phyloP scores from a whole-genome alignment of 2,113 vertebrate species.

The Alaudala cheleensis region DNA sequence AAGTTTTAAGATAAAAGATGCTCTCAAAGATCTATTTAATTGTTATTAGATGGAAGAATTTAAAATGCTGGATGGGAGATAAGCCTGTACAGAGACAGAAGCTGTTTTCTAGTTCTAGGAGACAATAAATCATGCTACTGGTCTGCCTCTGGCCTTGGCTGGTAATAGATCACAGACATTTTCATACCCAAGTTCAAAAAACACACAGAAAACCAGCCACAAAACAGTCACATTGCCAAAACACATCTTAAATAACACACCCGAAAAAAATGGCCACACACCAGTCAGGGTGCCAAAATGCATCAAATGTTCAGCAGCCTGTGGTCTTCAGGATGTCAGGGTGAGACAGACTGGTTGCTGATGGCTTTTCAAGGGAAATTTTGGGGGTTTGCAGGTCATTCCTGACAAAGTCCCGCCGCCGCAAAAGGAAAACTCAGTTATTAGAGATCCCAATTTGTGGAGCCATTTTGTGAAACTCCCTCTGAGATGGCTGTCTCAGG shows the following conservation, averaged over 20 bases:
- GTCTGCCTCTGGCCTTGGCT: neutral
- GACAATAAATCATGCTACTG: neutral
- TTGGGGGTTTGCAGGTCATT: neutral
- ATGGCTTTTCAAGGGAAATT: neutral
- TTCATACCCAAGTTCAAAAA: constrained; percentile 4
- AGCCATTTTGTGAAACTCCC: neutral
- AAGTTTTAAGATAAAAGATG: neutral
- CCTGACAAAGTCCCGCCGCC: neutral
- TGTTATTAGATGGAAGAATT: neutral
- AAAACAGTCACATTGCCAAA: neutral
- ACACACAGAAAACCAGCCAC: neutral
- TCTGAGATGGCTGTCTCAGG: neutral
- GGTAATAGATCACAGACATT: neutral
- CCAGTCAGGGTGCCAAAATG: neutral
- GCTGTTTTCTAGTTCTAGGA: neutral
- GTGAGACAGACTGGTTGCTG: neutral
- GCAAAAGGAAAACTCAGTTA: neutral
- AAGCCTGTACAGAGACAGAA: neutral
- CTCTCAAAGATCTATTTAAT: neutral
- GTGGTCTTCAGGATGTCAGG: neutral
- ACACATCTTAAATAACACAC: neutral
- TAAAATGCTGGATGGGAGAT: neutral
- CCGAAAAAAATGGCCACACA: neutral
- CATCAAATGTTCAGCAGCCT: neutral
- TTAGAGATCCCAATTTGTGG: neutral